Percentiles rank a stretch among this genome's conserved stretches.
These are phyloP conservation scores for Trichomalopsis sarcophagae DNA, from an alignment of 1,140 invertebrate genomes.

Conservation along the genomic window DNA sequence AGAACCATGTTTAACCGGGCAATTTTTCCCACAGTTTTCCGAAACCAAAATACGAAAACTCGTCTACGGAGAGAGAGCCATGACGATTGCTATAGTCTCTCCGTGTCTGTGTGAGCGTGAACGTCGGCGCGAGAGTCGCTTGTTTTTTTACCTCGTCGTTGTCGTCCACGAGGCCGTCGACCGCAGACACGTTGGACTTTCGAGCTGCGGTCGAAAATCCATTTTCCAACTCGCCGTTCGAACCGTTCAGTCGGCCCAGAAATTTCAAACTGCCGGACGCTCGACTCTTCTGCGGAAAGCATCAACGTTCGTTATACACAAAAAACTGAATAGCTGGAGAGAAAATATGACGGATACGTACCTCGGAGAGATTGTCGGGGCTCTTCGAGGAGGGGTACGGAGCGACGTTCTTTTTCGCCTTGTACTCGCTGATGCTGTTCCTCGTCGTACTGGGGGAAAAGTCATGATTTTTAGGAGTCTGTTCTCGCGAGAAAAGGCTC, in stretches of 20 bases:
- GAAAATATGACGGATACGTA: slow-evolving; percentile 26
- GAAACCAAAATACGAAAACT: neutral
- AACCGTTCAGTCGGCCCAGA: neutral
- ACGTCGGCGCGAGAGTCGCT: neutral
- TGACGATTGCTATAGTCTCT: slow-evolving; percentile 10
- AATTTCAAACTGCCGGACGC: neutral
- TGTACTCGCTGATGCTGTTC: neutral
- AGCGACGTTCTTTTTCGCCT: neutral
- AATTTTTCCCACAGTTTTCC: slow-evolving; percentile 34
- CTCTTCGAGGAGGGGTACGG: slow-evolving; percentile 59
- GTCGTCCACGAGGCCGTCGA: neutral
- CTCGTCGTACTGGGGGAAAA: slow-evolving; percentile 57
- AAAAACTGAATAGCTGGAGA: neutral
- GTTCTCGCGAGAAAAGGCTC: slow-evolving; percentile 2
- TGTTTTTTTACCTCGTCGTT: slow-evolving; percentile 21
- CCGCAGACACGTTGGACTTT: neutral
- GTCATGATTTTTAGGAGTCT: slow-evolving; percentile 52
- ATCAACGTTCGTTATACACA: neutral
- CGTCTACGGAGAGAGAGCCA: neutral
- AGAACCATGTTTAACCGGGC: slow-evolving; percentile 41
- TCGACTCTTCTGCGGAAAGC: neutral
- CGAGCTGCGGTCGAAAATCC: neutral
- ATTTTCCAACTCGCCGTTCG: neutral
- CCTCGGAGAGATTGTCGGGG: slow-evolving; percentile 55
- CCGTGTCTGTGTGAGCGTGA: neutral